phyloP scores from a whole-genome alignment of 2,888 invertebrate genomes.

The Opisthograptis luteolata region DNA sequence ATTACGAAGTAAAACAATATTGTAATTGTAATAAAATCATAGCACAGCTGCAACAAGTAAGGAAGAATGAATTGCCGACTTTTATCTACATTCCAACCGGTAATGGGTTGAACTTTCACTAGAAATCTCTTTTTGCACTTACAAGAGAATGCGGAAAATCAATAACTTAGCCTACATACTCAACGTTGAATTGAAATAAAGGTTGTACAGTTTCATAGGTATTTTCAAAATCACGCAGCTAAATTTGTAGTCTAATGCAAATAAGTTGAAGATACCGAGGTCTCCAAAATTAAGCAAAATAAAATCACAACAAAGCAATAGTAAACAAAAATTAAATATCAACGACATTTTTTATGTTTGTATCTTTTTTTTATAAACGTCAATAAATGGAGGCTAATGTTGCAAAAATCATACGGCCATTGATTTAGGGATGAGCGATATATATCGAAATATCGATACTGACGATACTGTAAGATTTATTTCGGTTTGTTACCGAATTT shows the following conservation, averaged over 20 bases:
- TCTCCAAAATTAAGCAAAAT: slow-evolving; percentile 7
- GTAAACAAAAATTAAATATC: background rate
- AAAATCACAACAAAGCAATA: slow-evolving; percentile 30
- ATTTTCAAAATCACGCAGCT: background rate
- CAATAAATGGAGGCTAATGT: too few species aligned
- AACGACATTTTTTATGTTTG: slow-evolving; percentile 35
- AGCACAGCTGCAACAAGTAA: background rate
- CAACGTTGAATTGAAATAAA: slow-evolving; percentile 3
- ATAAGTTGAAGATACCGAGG: slow-evolving; percentile 9
- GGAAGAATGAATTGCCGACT: background rate
- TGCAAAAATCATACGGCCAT: too few species aligned
- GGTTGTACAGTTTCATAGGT: background rate
- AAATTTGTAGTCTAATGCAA: background rate
- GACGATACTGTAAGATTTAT: too few species aligned
- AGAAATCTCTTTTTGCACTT: background rate
- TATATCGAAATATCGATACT: too few species aligned
- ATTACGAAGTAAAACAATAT: too few species aligned
- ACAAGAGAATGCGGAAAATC: background rate
- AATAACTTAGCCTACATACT: background rate
- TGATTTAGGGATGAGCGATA: too few species aligned
- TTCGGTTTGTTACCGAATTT: too few species aligned
- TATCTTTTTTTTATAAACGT: too few species aligned
- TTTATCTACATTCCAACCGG: too few species aligned
- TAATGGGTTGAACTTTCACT: background rate
- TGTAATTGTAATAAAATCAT: too few species aligned